Evolutionary conservation across 2,888 invertebrate genomes (phyloP).

Genomic region (Clepsis dumicolana): DNA sequence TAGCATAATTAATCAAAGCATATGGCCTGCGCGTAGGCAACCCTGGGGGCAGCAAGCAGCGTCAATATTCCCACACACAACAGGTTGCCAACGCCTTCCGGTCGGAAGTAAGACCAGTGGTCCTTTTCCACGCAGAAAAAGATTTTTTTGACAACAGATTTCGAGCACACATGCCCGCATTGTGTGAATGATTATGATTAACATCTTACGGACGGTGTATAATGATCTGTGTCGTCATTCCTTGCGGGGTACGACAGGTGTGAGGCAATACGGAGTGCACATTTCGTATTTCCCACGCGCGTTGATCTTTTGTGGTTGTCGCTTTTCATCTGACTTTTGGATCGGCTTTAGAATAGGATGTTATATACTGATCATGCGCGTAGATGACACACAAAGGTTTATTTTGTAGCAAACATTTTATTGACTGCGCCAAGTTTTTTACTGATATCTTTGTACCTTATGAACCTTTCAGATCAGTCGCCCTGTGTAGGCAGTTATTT

Average conservation of each 20-base stretch:
- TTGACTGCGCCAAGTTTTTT: neutral
- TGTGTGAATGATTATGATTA: constrained; percentile 64
- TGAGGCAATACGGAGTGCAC: constrained; percentile 62
- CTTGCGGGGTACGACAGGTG: constrained; percentile 63
- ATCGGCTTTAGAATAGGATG: constrained; percentile 32
- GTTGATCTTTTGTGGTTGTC: constrained; percentile 54
- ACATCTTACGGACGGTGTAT: constrained; percentile 69
- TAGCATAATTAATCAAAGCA: constrained; percentile 18
- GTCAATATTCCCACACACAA: constrained; percentile 80
- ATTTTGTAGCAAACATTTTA: constrained; percentile 17
- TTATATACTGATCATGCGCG: constrained; percentile 20
- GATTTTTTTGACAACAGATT: constrained; percentile 63
- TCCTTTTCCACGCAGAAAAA: constrained; percentile 68
- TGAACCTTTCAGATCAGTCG: constrained; percentile 2
- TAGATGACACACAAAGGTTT: constrained; percentile 12
- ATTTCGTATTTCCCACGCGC: constrained; percentile 74
- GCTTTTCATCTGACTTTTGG: constrained; percentile 56
- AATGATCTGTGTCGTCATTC: constrained; percentile 63
- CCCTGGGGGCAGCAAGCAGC: constrained; percentile 64
- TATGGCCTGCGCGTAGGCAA: constrained; percentile 50
- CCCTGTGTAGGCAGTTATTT: neutral
- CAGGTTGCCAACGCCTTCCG: constrained; percentile 83
- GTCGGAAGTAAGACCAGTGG: constrained; percentile 83
- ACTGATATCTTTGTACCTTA: neutral
- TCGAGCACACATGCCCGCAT: constrained; percentile 71